Conservation (phyloP, 1,140 invertebrate species). For the Ceratina calcarata region DNA sequence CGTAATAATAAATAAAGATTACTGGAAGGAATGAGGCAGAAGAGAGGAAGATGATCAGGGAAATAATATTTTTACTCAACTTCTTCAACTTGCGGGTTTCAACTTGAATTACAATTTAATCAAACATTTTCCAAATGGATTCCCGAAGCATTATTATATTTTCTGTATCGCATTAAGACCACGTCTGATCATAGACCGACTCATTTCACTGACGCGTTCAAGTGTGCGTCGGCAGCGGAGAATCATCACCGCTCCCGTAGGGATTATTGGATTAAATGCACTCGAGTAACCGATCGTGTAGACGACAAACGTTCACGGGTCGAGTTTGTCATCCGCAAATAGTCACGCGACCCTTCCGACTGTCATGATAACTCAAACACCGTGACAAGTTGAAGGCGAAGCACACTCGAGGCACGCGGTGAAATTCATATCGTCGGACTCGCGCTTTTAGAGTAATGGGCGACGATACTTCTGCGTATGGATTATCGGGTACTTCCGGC, state of each 20-base stretch:
- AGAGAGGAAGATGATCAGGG: no score
- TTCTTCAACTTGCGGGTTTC: no score
- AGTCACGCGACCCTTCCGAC: slow-evolving; percentile 50
- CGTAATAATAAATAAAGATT: no score
- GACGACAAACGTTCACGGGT: slow-evolving; percentile 37
- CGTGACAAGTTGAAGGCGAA: slow-evolving; percentile 6
- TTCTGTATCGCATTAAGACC: not conserved
- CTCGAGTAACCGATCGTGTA: slow-evolving; percentile 56
- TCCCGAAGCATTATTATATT: no score
- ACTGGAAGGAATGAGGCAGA: no score
- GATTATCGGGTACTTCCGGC: no score
- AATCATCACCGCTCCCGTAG: slow-evolving; percentile 52
- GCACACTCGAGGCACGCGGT: not conserved
- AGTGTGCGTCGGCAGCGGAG: slow-evolving; percentile 15
- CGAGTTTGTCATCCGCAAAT: slow-evolving; percentile 61
- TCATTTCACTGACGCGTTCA: not conserved
- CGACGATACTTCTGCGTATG: no score
- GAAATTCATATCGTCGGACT: not conserved
- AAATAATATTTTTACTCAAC: no score
- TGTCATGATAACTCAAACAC: slow-evolving; percentile 41
- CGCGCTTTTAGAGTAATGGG: not conserved
- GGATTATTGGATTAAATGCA: slow-evolving; percentile 62
- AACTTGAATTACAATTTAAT: no score
- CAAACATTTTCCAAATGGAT: no score
- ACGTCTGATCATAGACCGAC: not conserved